These are phyloP conservation scores for Liodrosophila aerea DNA, from an alignment of 2,888 invertebrate genomes.

Conservation along the genomic window DNA sequence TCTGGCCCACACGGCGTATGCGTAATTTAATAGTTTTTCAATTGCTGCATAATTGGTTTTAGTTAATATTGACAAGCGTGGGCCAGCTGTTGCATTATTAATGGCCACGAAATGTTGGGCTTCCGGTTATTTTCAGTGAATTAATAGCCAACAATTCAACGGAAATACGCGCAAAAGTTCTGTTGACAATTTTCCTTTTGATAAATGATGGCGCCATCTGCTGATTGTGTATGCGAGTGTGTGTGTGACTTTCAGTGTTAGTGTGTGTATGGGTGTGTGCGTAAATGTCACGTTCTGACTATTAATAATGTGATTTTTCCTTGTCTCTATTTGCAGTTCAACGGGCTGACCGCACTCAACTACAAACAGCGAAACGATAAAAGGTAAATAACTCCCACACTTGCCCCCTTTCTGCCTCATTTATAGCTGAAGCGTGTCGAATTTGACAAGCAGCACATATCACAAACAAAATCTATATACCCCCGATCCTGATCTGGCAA, in stretches of 20 bases:
- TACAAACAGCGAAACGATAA: conserved; percentile 22
- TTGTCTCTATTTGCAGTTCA: conserved; percentile 73
- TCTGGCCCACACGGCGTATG: conserved; percentile 39
- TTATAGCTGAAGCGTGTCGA: conserved; percentile 58
- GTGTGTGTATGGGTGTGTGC: conserved; percentile 24
- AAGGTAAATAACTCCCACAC: conserved; percentile 40
- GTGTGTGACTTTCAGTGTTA: conserved; percentile 4
- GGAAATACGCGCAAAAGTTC: conserved; percentile 63
- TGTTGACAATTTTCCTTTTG: conserved; percentile 48
- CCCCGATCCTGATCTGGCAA: conserved; percentile 48
- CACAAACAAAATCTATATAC: conserved; percentile 40
- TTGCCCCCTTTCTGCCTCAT: conserved; percentile 12
- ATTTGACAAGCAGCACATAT: conserved; percentile 53
- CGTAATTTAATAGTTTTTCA: conserved; percentile 70
- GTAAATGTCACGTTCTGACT: conserved; percentile 65
- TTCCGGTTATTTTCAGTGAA: conserved; percentile 57
- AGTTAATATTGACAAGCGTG: conserved; percentile 68
- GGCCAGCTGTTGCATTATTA: conserved; percentile 74
- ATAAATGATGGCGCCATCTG: conserved; percentile 58
- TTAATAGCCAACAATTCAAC: conserved; percentile 65
- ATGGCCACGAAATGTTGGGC: conserved; percentile 49
- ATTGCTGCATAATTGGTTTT: conserved; percentile 68
- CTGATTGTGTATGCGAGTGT: conserved; percentile 8
- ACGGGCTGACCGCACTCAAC: conserved; percentile 37
- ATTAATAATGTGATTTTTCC: conserved; percentile 68